Conservation (phyloP, 35 echinoderm and acorn worm species). For the Acanthaster planci region DNA sequence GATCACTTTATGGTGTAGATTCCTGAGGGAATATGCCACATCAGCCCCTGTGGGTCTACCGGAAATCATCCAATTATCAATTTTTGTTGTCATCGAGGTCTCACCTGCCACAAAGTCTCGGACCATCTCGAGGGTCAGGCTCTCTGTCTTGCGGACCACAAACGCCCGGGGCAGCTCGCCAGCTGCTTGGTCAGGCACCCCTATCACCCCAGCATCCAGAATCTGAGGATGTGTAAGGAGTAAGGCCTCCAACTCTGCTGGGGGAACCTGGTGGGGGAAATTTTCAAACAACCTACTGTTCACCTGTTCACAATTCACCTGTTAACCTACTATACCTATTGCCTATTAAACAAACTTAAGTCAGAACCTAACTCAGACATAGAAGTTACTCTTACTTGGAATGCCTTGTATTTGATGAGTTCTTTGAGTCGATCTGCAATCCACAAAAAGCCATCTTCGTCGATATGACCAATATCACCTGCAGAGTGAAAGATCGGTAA, state of each 20-base stretch:
- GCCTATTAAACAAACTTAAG: too few relatives aligned
- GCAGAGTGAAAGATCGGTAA: background rate
- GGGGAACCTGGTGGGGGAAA: slow-evolving; percentile 43
- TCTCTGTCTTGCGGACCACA: slow-evolving; percentile 40
- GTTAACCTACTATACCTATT: too few relatives aligned
- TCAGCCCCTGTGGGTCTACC: too few relatives aligned
- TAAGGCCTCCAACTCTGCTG: slow-evolving; percentile 63
- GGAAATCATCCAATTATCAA: too few relatives aligned
- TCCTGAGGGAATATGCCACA: too few relatives aligned
- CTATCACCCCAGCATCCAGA: slow-evolving; percentile 62
- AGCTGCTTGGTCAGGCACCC: slow-evolving; percentile 46
- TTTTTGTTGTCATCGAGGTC: too few relatives aligned
- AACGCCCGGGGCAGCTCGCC: slow-evolving; percentile 73
- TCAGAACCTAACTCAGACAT: too few relatives aligned
- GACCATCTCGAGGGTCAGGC: slow-evolving; percentile 41
- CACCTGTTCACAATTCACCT: background rate
- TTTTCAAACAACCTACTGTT: background rate
- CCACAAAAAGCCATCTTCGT: slow-evolving; percentile 29
- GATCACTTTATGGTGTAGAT: too few relatives aligned
- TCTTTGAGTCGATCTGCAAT: slow-evolving; percentile 68
- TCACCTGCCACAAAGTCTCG: slow-evolving; percentile 54
- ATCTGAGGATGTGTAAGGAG: slow-evolving; percentile 55
- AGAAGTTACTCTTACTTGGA: slow-evolving; percentile 61
- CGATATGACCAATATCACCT: slow-evolving; percentile 65
- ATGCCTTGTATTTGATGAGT: slow-evolving; percentile 64